Evolutionary conservation across 2,797 vertebrate species (phyloP).

Genomic region (Cuniculus paca): DNA sequence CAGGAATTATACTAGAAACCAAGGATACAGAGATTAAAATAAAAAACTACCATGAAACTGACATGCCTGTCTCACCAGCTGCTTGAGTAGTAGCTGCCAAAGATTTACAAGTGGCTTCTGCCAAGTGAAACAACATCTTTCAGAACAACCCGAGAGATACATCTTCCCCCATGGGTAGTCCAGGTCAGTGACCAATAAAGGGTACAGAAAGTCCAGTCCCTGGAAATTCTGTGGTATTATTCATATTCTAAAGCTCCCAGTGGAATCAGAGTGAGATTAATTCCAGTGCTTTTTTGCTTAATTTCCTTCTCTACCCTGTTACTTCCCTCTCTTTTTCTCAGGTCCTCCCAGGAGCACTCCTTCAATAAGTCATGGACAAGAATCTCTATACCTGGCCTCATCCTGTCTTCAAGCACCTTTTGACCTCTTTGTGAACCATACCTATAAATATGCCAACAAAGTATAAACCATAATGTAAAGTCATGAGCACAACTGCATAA

Average conservation of each 20-base stretch:
- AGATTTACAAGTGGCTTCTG: not conserved
- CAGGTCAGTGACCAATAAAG: not conserved
- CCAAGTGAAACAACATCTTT: not conserved
- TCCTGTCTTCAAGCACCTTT: not conserved
- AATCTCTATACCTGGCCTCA: not conserved
- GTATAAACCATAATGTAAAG: not conserved
- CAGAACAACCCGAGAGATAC: not conserved
- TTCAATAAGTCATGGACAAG: not conserved
- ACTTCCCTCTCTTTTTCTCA: not conserved
- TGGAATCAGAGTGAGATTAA: not conserved
- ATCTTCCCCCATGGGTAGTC: not conserved
- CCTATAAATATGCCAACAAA: not conserved
- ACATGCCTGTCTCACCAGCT: not conserved
- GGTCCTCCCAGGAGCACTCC: not conserved
- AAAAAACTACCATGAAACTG: not conserved
- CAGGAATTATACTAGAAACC: not conserved
- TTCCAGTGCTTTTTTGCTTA: not conserved
- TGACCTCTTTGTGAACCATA: not conserved
- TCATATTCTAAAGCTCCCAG: not conserved
- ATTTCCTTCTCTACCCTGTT: too few relatives aligned
- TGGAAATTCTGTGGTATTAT: not conserved
- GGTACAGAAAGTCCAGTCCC: not conserved
- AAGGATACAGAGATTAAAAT: constrained; percentile 53
- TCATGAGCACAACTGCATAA: not conserved
- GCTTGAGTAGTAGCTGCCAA: constrained; percentile 4